These are phyloP conservation scores for Protonemura montana DNA, from an alignment of 2,888 invertebrate genomes.

Conservation along the genomic window DNA sequence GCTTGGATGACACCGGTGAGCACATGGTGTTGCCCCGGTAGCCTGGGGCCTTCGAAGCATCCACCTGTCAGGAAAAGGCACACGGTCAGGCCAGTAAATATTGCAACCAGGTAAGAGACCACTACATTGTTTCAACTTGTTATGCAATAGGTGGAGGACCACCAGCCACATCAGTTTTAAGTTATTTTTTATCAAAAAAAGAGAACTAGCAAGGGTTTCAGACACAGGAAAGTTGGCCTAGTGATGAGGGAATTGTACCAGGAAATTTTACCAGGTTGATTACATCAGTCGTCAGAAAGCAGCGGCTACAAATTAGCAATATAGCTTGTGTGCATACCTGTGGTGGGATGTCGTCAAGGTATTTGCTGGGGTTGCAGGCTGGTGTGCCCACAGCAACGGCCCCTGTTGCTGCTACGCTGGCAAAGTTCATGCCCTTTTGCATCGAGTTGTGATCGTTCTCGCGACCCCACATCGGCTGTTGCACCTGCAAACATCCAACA, in stretches of 20 bases:
- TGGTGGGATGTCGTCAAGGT: constrained; percentile 64
- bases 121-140: too few relatives aligned
- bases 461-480: constrained; percentile 70
- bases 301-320: too few relatives aligned
- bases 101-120: too few relatives aligned
- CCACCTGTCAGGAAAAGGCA: constrained; percentile 65
- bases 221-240: too few relatives aligned
- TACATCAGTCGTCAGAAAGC: too few relatives aligned
- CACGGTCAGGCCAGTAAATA: not conserved
- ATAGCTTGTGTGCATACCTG: too few relatives aligned
- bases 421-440: constrained; percentile 74
- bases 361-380: constrained; percentile 55
- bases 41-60: constrained; percentile 90
- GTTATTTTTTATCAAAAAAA: too few relatives aligned
- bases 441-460: constrained; percentile 63
- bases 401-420: constrained; percentile 72
- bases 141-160: too few relatives aligned
- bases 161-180: too few relatives aligned
- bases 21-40: constrained; percentile 82
- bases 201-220: too few relatives aligned
- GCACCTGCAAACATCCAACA: constrained; percentile 61
- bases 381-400: constrained; percentile 53
- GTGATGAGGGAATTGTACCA: too few relatives aligned
- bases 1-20: constrained; percentile 75
- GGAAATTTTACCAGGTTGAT: too few relatives aligned